Base-by-base conservation (phyloP, 1,140 invertebrate species). In the Lepidurus arcticus region DNA sequence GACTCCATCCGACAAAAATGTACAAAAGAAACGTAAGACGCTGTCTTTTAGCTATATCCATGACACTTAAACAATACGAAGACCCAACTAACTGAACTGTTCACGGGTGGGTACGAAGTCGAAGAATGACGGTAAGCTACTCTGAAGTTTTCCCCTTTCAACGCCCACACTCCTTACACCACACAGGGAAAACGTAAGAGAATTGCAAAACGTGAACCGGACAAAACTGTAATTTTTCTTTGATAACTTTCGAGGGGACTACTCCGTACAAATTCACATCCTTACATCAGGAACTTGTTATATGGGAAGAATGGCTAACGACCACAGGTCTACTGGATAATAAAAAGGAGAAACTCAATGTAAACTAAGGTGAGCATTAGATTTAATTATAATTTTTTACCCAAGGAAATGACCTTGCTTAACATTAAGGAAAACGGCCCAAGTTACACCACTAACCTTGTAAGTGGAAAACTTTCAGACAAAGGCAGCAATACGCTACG, bases 121-220 rank as follows among this genome's bases (percentile, higher is more conserved):
- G n/a, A 65, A 65, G 16, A 65, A 65, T 65, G 53, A 65, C 16
- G 16, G 45, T 47, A 21, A 13, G 53, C 53, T 65, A 65, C 21
- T 65, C 53, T 7, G 53, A 65, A 13, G 53, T 65, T 21, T 13
- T 65, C 53, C 53, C 21, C 53, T 65, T 65, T 65, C 9, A 65
- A 65, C 53, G 53, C 53, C 53, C 21, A 65, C 53, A 21, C 21
- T n/a, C 53, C 53, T 4, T n/a, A 65, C 8, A 21, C n/a, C 16
- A 21, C 16, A 65, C 53, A 34, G 4, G 53, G 53, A 65, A 65
- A 65, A 65, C 13, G 21, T 65, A 65, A 65, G n/a, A 13, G 53
- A 65, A 65, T 65, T 65, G 16, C 53, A 65, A 65, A 65, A 65
- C 16, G 53, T 21, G 34, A 65, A 65, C 53, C 53, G 21, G 53